Evolutionary conservation across 2,113 vertebrate genomes (phyloP), one percentile per base, ranked within the genome.

Genomic region (Calidris pugnax): DNA sequence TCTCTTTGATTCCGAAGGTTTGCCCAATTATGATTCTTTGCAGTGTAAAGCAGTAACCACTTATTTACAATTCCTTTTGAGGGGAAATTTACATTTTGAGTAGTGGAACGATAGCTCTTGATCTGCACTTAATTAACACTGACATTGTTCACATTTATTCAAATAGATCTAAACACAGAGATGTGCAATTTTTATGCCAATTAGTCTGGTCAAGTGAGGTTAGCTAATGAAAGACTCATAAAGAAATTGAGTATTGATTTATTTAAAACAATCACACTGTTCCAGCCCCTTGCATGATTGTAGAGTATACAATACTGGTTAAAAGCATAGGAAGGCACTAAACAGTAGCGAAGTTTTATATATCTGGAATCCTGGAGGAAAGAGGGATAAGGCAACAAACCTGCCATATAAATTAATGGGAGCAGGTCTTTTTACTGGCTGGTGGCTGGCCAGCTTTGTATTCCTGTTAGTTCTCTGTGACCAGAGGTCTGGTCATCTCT

Each of bases 121-220:
- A 87, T 95, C 89, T 87, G 33, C 72, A 35, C 56, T 95, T 95
- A 97, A 94, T 79, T 91, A 96, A 74, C 80, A 76, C 57, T 87
- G 85, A 95, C 92, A 75, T 83, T 48, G 37, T 88, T 93, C 75
- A 32, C 60, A 41, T 89, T 90, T 77, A 87, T 96, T 95, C 86
- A 75, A 87, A 95, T 53, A 50, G 50, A 93, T 48, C 57, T 89
- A 66, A 95, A 88, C 26, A 63, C 20, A 32, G 55, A 94, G 68
- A 67, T 76, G 35, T 90, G 28, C 89, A 90, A 87, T 93, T 97
- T 92, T 55, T 64, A 76, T 90, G 85, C 83, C 93, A 91, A 64
- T 97, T 97, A 95, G 89, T 86, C 80, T 48, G 56, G 69, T 93
- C 95, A 66, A 69, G 47, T 89, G 59, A 93, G 81, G 80, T 85